Evolutionary conservation across 2,113 vertebrate species (phyloP).

Genomic region (Calidris pygmaea): DNA sequence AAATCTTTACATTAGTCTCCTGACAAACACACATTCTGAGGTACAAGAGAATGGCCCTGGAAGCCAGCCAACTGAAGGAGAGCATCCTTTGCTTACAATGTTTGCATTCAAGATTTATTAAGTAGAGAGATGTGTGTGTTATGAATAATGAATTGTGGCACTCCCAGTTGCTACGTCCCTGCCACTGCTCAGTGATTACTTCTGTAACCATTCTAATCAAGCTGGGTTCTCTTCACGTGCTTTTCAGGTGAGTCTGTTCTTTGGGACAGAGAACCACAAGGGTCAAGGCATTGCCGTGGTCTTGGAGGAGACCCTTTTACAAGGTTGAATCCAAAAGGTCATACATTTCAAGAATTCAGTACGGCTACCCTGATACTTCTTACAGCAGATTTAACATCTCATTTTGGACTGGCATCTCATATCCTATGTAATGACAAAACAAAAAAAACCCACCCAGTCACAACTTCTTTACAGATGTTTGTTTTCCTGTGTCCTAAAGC

Average conservation of each 20-base stretch:
- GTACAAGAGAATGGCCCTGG: background rate
- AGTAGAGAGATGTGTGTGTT: background rate
- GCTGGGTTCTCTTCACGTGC: background rate
- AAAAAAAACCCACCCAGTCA: background rate
- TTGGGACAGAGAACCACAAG: background rate
- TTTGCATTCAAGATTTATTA: background rate
- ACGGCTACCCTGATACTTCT: background rate
- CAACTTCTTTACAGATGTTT: background rate
- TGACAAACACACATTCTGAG: background rate
- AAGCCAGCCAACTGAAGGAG: background rate
- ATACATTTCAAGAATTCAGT: background rate
- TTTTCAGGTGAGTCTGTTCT: background rate
- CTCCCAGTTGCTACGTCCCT: background rate
- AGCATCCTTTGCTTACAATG: background rate
- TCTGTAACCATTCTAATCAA: background rate
- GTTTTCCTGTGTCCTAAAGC: conserved; percentile 3
- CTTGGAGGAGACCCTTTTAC: background rate
- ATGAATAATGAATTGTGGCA: background rate
- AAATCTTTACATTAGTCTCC: background rate
- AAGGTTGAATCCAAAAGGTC: background rate
- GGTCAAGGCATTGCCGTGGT: background rate
- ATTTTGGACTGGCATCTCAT: background rate
- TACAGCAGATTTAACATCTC: background rate
- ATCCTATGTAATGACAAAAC: background rate
- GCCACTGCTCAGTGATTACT: background rate